phyloP scores from a whole-genome alignment of 2,113 vertebrate genomes.

The Caretta caretta region DNA sequence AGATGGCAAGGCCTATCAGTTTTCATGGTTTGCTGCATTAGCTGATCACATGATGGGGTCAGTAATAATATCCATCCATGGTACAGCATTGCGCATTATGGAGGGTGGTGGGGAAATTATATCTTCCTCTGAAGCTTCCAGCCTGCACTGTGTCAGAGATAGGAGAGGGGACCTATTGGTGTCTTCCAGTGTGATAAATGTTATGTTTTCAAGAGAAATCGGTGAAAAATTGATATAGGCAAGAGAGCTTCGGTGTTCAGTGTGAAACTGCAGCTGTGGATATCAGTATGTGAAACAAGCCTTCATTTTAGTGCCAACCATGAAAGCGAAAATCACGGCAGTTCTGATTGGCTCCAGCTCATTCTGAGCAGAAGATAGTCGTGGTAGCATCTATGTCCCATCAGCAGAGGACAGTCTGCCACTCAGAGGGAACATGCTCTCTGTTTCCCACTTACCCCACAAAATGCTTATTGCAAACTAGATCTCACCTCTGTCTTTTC shows the following conservation, averaged over 20 bases:
- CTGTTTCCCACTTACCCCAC: neutral
- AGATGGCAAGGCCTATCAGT: neutral
- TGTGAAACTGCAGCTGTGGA: neutral
- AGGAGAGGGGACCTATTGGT: neutral
- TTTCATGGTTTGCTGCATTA: neutral
- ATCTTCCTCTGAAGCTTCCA: neutral
- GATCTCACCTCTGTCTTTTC: neutral
- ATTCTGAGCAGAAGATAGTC: neutral
- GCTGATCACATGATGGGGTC: rapidly evolving
- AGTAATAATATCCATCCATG: neutral
- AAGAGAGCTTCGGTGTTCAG: rapidly evolving
- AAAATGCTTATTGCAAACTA: neutral
- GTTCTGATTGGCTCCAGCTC: neutral
- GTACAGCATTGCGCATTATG: rapidly evolving
- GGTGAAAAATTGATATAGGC: neutral
- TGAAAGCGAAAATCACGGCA: neutral
- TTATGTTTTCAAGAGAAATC: neutral
- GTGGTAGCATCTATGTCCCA: neutral
- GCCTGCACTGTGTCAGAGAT: neutral
- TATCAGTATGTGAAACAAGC: rapidly evolving
- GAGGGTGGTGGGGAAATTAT: rapidly evolving
- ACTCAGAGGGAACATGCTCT: neutral
- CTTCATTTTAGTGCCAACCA: neutral
- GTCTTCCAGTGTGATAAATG: neutral
- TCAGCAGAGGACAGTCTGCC: neutral